A percentile compares a stretch with the other conserved stretches of the same genome.
Conservation (phyloP, 2,113 vertebrate genomes). For the Otis tarda region DNA sequence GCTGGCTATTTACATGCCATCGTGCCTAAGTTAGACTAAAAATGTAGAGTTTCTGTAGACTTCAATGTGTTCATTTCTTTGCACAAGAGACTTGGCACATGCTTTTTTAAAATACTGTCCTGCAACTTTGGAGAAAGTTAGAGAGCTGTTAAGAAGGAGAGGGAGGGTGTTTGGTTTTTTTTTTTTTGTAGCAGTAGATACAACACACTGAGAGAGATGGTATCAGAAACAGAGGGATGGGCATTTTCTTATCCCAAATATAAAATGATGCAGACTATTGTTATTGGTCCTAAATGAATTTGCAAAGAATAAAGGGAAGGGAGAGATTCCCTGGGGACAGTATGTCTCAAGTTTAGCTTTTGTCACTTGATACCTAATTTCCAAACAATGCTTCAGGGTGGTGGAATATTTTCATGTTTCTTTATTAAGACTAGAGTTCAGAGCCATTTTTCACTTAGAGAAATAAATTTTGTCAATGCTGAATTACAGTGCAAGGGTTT, state of each 20-base stretch:
- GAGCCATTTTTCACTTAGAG: background rate
- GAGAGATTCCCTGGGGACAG: background rate
- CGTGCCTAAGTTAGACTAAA: background rate
- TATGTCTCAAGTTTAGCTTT: conserved; percentile 15
- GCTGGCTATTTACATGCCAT: background rate
- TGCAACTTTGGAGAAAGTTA: background rate
- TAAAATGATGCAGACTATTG: background rate
- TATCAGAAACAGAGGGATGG: background rate
- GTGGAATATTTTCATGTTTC: background rate
- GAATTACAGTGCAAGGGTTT: background rate
- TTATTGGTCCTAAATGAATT: background rate
- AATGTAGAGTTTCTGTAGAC: background rate
- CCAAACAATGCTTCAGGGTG: background rate
- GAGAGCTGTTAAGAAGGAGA: background rate
- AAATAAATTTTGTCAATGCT: background rate
- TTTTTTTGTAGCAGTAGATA: background rate
- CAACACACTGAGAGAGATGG: background rate
- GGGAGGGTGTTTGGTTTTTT: rapidly evolving
- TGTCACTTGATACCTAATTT: conserved; percentile 16
- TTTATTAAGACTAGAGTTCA: background rate
- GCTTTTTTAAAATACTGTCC: background rate
- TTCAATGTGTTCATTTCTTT: background rate
- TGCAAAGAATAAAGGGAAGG: background rate
- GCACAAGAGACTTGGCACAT: background rate
- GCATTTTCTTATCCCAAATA: background rate